Evolutionary conservation across 1,140 invertebrate species (phyloP).

Genomic region (Nilaparvata lugens): DNA sequence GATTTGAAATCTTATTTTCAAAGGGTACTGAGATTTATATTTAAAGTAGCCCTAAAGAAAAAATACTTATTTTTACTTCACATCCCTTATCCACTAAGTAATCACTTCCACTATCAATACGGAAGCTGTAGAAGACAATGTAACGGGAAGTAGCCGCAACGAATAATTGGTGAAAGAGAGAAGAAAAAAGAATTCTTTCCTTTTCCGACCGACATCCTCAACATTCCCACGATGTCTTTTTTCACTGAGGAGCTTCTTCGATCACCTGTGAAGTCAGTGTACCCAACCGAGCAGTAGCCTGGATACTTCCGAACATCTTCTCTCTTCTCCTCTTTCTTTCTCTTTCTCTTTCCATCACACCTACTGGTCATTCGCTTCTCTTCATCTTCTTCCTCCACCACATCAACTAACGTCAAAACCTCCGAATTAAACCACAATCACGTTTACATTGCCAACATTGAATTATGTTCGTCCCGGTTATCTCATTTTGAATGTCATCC

Average conservation of each 20-base stretch:
- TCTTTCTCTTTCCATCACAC: slow-evolving; percentile 11
- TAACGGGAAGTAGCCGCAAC: no score
- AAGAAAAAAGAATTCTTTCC: no score
- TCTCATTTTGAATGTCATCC: not conserved
- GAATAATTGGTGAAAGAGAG: no score
- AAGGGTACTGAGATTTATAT: no score
- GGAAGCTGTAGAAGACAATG: no score
- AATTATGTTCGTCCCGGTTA: not conserved
- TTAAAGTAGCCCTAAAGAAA: no score
- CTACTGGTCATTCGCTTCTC: not conserved
- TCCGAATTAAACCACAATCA: not conserved
- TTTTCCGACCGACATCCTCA: not conserved
- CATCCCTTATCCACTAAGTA: no score
- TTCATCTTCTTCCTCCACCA: not conserved
- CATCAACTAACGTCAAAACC: not conserved
- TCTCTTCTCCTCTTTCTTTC: slow-evolving; percentile 23
- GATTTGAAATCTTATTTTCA: no score
- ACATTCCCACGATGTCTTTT: slow-evolving; percentile 7
- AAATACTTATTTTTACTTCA: no score
- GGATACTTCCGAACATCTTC: slow-evolving; percentile 35
- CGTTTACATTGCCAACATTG: no score
- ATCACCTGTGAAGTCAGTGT: not conserved
- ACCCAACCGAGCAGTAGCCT: slow-evolving; percentile 29
- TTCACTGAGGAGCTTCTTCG: not conserved
- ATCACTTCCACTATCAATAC: no score